These are phyloP conservation scores for Drosophila carrolli DNA, from an alignment of 1,140 invertebrate species.

Conservation along the genomic window DNA sequence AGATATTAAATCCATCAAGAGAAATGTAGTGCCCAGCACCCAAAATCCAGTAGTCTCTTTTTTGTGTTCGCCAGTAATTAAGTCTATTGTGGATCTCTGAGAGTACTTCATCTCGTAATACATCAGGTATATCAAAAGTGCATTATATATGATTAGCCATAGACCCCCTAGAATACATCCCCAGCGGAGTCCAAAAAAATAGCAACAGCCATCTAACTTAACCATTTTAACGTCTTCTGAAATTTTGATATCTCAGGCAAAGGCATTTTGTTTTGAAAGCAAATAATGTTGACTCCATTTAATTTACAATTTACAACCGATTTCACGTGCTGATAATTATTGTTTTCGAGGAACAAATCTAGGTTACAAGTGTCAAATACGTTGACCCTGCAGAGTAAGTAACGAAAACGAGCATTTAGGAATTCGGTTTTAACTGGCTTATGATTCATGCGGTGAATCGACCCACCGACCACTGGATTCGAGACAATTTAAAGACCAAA, in stretches of 20 bases:
- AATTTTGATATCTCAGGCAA: background rate
- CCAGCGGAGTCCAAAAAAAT: slow-evolving; percentile 2
- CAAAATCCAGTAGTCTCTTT: slow-evolving; percentile 1
- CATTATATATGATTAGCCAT: slow-evolving; percentile 5
- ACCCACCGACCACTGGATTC: slow-evolving; percentile 25
- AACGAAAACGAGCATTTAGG: slow-evolving; percentile 42
- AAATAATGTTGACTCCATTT: background rate
- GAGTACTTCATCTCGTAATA: slow-evolving; percentile 2
- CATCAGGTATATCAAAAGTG: background rate
- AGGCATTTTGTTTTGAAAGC: background rate
- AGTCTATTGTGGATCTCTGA: background rate
- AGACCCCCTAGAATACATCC: slow-evolving; percentile 9
- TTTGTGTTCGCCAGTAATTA: background rate
- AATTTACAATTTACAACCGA: background rate
- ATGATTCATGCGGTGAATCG: slow-evolving; percentile 60
- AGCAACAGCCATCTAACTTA: background rate
- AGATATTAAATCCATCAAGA: background rate
- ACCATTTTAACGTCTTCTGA: background rate
- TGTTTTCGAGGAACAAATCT: slow-evolving; percentile 27
- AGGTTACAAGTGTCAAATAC: slow-evolving; percentile 45
- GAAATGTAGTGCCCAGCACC: slow-evolving; percentile 14
- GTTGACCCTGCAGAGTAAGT: slow-evolving; percentile 19
- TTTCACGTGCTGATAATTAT: slow-evolving; percentile 19
- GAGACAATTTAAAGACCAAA: slow-evolving; percentile 63
- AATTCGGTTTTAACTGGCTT: slow-evolving; percentile 50